Conservation (phyloP, 2,888 invertebrate genomes). For the Dioctria linearis region DNA sequence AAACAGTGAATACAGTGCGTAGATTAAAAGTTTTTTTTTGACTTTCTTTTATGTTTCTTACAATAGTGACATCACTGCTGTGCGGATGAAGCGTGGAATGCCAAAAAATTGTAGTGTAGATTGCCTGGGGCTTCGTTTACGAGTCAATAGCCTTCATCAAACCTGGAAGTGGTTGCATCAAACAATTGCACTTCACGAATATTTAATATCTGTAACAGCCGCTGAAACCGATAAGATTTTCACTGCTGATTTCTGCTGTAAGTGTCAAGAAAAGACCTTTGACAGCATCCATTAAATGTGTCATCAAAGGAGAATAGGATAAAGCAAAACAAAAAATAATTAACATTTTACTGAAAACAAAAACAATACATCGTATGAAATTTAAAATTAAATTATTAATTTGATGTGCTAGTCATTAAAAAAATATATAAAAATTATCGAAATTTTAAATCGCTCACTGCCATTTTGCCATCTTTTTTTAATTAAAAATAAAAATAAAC, state of each 20-base stretch:
- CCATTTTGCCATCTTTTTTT: conserved; percentile 16
- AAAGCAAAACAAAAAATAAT: conserved; percentile 49
- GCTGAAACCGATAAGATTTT: conserved; percentile 76
- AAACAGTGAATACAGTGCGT: not conserved
- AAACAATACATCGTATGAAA: not conserved
- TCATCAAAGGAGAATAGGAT: conserved; percentile 47
- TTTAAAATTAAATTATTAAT: not conserved
- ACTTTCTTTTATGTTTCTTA: conserved; percentile 38
- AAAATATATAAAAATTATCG: not conserved
- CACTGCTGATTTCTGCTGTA: not conserved
- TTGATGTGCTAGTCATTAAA: conserved; percentile 29
- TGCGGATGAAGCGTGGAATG: conserved; percentile 69
- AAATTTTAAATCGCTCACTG: conserved; percentile 34
- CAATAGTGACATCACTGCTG: conserved; percentile 24
- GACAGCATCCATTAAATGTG: conserved; percentile 15
- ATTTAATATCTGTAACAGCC: conserved; percentile 85
- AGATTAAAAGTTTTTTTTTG: not conserved
- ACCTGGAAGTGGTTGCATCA: conserved; percentile 97
- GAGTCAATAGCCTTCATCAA: conserved; percentile 90
- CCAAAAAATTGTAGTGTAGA: conserved; percentile 69
- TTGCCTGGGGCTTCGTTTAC: conserved; percentile 87
- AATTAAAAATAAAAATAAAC: conserved; percentile 20
- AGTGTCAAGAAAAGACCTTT: conserved; percentile 31
- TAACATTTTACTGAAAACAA: not conserved
- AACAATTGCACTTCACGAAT: conserved; percentile 89